Conservation (phyloP, 2,888 invertebrate species). For the Metalampra italica region DNA sequence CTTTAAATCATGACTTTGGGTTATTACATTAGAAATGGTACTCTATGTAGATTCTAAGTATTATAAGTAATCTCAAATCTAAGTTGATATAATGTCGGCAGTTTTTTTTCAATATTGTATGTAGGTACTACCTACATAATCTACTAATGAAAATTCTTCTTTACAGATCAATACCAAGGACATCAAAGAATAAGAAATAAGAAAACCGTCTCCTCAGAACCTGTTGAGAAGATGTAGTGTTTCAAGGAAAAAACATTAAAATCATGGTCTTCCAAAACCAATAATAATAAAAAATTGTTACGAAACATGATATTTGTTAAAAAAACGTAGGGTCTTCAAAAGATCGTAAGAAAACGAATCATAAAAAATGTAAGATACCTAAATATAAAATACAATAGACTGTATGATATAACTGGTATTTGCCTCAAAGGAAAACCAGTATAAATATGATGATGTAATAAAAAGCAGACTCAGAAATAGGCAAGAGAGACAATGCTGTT, state of each 20-base stretch:
- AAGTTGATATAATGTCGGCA: too few species aligned
- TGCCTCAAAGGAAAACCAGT: background rate
- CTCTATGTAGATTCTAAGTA: too few species aligned
- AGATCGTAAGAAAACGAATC: too few species aligned
- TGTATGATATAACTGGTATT: background rate
- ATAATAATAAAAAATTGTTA: background rate
- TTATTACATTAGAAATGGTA: too few species aligned
- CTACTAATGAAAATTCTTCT: background rate
- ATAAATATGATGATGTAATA: background rate
- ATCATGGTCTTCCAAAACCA: background rate
- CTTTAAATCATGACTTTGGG: too few species aligned
- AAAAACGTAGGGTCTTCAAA: too few species aligned
- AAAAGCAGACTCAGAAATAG: background rate
- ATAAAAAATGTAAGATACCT: too few species aligned
- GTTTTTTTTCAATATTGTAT: too few species aligned
- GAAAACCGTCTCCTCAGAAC: constrained; percentile 41
- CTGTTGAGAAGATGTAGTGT: constrained; percentile 51
- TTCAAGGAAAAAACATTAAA: constrained; percentile 14
- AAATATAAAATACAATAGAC: background rate
- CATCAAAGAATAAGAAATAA: constrained; percentile 3
- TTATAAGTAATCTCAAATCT: too few species aligned
- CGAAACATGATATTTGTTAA: too few species aligned
- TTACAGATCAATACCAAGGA: constrained; percentile 5
- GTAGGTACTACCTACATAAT: too few species aligned
- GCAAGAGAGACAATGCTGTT: too few species aligned